Evolutionary conservation across 2,888 invertebrate species (phyloP), one percentile per base, ranked within the genome.

Genomic region (Leptura quadrifasciata): DNA sequence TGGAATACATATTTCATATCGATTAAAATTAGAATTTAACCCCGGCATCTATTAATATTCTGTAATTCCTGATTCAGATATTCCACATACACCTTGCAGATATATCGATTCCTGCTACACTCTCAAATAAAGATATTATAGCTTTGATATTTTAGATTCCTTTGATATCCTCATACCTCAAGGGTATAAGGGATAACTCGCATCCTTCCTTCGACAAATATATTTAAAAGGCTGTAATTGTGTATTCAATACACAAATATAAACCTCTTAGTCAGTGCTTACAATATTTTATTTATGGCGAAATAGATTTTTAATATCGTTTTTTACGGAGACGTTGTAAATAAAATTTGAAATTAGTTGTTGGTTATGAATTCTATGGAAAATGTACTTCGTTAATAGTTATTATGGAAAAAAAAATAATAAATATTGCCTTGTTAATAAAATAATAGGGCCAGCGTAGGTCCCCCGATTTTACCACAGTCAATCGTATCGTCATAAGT

Each of bases 71-170:
- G 27, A n/a, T 15, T n/a, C 20, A 18, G 0, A 58, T 58, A 21
- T 39, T 21, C 68, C 39, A 57, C 58, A 69, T 69, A 35, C 39
- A 69, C 60, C 69, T 69, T 69, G 58, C 69, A 35, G 58, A 39
- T 58, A 47, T 69, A 69, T 69, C 18, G 69, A n/a, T 17, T n/a
- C 5, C n/a, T 31, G 52, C 12, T 12, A 10, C 55, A 5, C 68
- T 35, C 47, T 15, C 10, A 64, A 47, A 12, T 12, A 64, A 47
- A 20, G 55, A 54, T 68, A 55, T 55, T 35, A 21, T 27, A 18
- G 57, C 69, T 69, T 60, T 69, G 69, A 69, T 69, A 69, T 69
- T 58, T 60, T 69, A 69, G 69, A 69, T 21, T 69, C 69, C 69
- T 69, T 69, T 69, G 69, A 69, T 58, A 69, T 35, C 5, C 35